Evolutionary conservation across 2,797 vertebrate genomes (phyloP).

Genomic region (Darevskia nairensis): DNA sequence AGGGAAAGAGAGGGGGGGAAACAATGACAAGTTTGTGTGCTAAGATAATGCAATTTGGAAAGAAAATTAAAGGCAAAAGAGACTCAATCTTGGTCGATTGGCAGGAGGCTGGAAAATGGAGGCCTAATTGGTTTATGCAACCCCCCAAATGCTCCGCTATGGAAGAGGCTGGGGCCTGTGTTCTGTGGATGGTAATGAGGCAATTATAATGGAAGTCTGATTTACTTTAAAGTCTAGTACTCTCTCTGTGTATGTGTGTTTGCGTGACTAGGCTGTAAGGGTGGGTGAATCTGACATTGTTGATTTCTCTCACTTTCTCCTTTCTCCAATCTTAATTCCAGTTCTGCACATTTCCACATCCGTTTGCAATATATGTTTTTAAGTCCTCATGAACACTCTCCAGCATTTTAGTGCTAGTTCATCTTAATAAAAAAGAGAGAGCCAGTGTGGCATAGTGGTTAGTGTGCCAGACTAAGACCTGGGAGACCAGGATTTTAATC

Average conservation of each 20-base stretch:
- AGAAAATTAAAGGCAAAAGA: slow-evolving; percentile 66
- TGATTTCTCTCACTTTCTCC: no score
- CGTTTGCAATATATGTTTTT: no score
- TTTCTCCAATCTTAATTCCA: no score
- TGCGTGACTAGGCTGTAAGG: no score
- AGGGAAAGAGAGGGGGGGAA: not conserved
- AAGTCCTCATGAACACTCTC: no score
- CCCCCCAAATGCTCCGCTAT: slow-evolving; percentile 30
- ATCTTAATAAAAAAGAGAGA: no score
- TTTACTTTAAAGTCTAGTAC: slow-evolving; percentile 29
- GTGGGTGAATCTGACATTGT: no score
- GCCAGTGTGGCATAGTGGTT: no score
- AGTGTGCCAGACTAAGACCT: no score
- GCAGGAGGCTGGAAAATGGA: slow-evolving; percentile 53
- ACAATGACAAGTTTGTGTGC: slow-evolving; percentile 52
- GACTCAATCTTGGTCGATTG: slow-evolving; percentile 50
- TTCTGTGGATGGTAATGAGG: slow-evolving; percentile 31
- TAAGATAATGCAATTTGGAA: slow-evolving; percentile 70
- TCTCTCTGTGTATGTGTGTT: not conserved
- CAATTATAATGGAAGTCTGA: slow-evolving; percentile 30
- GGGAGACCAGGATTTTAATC: no score
- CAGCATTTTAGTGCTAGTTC: no score
- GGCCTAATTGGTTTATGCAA: slow-evolving; percentile 11
- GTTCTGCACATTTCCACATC: no score
- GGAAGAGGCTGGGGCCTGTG: slow-evolving; percentile 32